Base-by-base conservation (phyloP, 2,888 invertebrate species). In the Liodrosophila aerea region DNA sequence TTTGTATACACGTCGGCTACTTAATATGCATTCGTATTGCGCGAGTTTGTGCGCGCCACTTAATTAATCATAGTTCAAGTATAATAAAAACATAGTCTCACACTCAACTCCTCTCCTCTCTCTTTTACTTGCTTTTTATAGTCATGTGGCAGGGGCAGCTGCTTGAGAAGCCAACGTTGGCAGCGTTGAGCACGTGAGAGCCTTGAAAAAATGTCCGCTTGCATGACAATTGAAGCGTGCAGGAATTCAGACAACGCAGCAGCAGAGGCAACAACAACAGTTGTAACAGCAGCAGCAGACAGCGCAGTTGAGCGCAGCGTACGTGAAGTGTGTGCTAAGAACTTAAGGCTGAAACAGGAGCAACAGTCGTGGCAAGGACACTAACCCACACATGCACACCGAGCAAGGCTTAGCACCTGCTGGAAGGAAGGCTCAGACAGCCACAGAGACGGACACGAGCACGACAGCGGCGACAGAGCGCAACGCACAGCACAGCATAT, bases 171-270 rank as follows among this genome's bases (percentile, higher is more conserved):
- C 47, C 70, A 61, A 36, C 59, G 47, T 16, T 46, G 58, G 30
- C 56, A 45, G 40, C 51, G 47, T 47, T 70, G 59, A 65, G 70
- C 60, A 81, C 72, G 71, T 76, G 72, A 68, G 58, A 67, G 74
- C 76, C 76, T 73, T 67, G 65, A 70, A 71, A 86, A 78, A 86
- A 86, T 86, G 87, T 71, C 75, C 73, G 77, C 77, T 85, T 84
- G 76, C 85, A 81, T 80, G 84, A 87, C 86, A 87, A 87, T 87
- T 87, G 87, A 78, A 75, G 77, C 71, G 74, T 81, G 84, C 83
- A 80, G 73, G 87, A 84, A 86, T 87, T 87, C 77, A 86, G 76
- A 77, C 73, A 81, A 76, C 70, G 73, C 67, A 67, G 60, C 65
- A 73, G 53, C 61, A 63, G 30, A 51, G 50, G 9, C 58, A 58